Percentiles rank a stretch among this genome's conserved stretches.
Conservation (phyloP, 2,113 vertebrate genomes). For the Oophaga pumilio region DNA sequence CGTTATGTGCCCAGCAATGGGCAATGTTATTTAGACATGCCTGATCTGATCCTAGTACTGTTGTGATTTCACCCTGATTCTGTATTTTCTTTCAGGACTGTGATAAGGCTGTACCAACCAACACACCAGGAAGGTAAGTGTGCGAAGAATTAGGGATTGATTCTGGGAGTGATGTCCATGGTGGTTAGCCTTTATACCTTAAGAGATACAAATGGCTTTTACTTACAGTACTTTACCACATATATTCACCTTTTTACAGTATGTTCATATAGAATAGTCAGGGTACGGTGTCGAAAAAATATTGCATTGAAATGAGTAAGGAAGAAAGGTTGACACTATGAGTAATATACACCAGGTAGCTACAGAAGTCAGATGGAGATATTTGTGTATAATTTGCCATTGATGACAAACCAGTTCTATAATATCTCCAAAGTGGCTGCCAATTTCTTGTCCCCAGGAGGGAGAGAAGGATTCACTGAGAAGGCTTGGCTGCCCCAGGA, state of each 20-base stretch:
- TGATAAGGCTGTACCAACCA: slow-evolving; percentile 88
- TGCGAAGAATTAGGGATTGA: not conserved
- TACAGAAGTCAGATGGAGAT: too few relatives aligned
- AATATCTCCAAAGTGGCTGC: not conserved
- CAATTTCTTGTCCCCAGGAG: not conserved
- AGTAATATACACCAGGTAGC: too few relatives aligned
- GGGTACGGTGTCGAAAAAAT: too few relatives aligned
- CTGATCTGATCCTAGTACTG: too few relatives aligned
- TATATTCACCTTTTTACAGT: not conserved
- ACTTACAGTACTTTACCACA: not conserved
- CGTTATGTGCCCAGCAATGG: too few relatives aligned
- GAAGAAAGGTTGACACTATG: too few relatives aligned
- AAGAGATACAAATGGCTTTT: not conserved
- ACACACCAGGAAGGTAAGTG: slow-evolving; percentile 86
- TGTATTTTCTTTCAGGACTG: slow-evolving; percentile 76
- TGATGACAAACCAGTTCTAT: not conserved
- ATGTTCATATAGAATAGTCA: not conserved
- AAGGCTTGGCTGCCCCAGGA: too few relatives aligned
- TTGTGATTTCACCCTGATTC: slow-evolving; percentile 12
- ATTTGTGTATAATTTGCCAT: too few relatives aligned
- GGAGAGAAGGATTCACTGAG: not conserved
- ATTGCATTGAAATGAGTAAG: too few relatives aligned
- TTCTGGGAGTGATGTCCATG: not conserved
- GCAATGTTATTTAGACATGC: too few relatives aligned
- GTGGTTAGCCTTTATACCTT: not conserved